A percentile compares a stretch with the other conserved stretches of the same genome.
Evolutionary conservation across 2,797 vertebrate genomes (phyloP).

Genomic region (Garrulus glandarius): DNA sequence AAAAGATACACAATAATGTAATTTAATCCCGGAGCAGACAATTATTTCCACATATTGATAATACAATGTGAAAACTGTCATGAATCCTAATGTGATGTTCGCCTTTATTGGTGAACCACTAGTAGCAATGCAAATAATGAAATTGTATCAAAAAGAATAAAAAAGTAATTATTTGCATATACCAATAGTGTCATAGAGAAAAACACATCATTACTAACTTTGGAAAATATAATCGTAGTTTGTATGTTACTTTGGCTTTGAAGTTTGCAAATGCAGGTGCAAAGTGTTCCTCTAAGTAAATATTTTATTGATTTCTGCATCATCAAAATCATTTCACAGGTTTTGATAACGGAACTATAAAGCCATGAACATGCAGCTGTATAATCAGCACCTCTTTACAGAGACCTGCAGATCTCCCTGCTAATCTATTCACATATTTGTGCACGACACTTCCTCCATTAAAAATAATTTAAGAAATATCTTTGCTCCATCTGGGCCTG

Average conservation of each 20-base stretch:
- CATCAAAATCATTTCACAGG: conserved; percentile 16
- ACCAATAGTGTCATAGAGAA: conserved; percentile 78
- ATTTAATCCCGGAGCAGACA: conserved; percentile 99
- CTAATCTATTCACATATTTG: conserved; percentile 55
- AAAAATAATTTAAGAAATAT: conserved; percentile 35
- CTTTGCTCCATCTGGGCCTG: background rate
- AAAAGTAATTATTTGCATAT: conserved; percentile 94
- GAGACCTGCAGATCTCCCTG: conserved; percentile 16
- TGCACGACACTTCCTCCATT: background rate
- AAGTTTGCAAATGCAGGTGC: conserved; percentile 46
- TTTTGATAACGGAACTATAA: conserved; percentile 41
- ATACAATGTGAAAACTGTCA: conserved; percentile 99
- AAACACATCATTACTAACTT: conserved; percentile 66
- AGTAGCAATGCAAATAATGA: conserved; percentile 99
- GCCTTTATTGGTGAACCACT: conserved; percentile 96
- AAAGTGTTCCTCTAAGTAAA: conserved; percentile 32
- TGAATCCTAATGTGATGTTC: conserved; percentile 99
- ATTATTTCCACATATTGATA: conserved; percentile 99
- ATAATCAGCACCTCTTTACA: background rate
- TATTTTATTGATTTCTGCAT: conserved; percentile 48
- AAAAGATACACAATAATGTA: conserved; percentile 99
- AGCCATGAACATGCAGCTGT: background rate
- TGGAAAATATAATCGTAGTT: conserved; percentile 50
- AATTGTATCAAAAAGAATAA: conserved; percentile 88
- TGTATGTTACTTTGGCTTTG: background rate